Evolutionary conservation across 2,797 vertebrate species (phyloP).

Genomic region (Xyrichtys novacula): DNA sequence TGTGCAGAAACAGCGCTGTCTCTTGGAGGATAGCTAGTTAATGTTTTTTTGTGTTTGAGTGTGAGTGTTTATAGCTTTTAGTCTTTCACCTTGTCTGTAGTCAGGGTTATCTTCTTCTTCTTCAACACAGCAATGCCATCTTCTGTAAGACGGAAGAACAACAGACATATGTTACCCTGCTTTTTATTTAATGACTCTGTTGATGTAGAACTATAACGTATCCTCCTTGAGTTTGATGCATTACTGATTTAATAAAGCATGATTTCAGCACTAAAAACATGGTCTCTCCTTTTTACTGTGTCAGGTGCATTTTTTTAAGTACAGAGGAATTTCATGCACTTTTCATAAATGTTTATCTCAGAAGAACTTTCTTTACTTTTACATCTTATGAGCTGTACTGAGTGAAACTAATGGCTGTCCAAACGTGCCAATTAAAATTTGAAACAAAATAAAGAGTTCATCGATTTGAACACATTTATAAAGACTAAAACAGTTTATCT

Average conservation of each 20-base stretch:
- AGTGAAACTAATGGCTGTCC: no score
- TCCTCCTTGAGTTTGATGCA: conserved; percentile 93
- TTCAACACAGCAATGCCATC: conserved; percentile 84
- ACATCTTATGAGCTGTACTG: no score
- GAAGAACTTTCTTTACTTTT: no score
- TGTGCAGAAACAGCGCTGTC: conserved; percentile 88
- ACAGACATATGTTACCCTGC: conserved; percentile 77
- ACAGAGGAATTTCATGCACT: no score
- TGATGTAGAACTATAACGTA: conserved; percentile 87
- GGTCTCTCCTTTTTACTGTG: conserved; percentile 22
- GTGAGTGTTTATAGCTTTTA: conserved; percentile 89
- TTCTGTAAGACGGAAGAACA: conserved; percentile 79
- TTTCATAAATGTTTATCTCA: no score
- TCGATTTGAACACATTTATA: no score
- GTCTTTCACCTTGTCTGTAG: conserved; percentile 83
- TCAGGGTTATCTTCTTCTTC: conserved; percentile 80
- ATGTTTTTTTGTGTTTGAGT: conserved; percentile 86
- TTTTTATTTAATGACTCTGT: conserved; percentile 87
- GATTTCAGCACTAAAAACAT: conserved; percentile 92
- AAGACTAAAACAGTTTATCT: no score
- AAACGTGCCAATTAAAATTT: no score
- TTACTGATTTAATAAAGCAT: conserved; percentile 98
- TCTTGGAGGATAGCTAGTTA: conserved; percentile 90
- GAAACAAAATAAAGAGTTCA: no score
- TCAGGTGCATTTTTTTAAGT: background rate